phyloP scores from a whole-genome alignment of 2,113 vertebrate species.

The Syngnathus scovelli region DNA sequence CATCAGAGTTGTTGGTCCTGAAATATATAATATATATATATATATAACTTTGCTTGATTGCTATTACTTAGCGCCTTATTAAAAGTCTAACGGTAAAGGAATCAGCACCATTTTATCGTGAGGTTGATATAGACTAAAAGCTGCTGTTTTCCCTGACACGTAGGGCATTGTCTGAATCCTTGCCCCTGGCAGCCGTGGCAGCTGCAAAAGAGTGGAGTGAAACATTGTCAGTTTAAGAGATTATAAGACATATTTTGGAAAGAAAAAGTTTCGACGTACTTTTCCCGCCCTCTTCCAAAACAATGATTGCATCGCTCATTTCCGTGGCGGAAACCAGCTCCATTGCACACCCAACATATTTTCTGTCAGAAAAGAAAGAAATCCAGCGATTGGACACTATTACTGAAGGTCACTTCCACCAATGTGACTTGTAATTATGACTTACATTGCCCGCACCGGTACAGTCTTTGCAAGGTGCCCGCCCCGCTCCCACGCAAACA shows the following conservation, averaged over 20 bases:
- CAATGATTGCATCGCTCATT: conserved; percentile 64
- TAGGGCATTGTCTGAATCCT: conserved; percentile 38
- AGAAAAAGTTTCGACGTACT: conserved; percentile 49
- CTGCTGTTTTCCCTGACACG: conserved; percentile 61
- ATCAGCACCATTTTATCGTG: conserved; percentile 63
- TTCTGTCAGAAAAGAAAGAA: conserved; percentile 50
- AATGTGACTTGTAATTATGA: not conserved
- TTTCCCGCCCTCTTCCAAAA: conserved; percentile 61
- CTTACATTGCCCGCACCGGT: conserved; percentile 69
- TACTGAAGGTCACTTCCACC: not conserved
- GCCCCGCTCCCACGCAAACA: conserved; percentile 65
- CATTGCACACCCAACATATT: conserved; percentile 73
- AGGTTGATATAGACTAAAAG: conserved; percentile 67
- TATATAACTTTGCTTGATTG: not conserved
- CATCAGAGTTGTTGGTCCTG: conserved; percentile 58
- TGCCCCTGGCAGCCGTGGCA: conserved; percentile 49
- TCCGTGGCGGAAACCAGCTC: conserved; percentile 46
- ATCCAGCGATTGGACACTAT: not conserved
- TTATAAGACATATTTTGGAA: not conserved
- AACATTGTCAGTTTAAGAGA: not conserved
- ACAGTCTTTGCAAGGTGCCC: conserved; percentile 65
- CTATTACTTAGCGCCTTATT: not conserved
- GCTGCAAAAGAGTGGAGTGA: conserved; percentile 43
- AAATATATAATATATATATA: not conserved
- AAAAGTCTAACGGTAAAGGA: not conserved